Evolutionary conservation across 92 coral and sea anemone genomes (phyloP).

Genomic region (Ricordea florida): DNA sequence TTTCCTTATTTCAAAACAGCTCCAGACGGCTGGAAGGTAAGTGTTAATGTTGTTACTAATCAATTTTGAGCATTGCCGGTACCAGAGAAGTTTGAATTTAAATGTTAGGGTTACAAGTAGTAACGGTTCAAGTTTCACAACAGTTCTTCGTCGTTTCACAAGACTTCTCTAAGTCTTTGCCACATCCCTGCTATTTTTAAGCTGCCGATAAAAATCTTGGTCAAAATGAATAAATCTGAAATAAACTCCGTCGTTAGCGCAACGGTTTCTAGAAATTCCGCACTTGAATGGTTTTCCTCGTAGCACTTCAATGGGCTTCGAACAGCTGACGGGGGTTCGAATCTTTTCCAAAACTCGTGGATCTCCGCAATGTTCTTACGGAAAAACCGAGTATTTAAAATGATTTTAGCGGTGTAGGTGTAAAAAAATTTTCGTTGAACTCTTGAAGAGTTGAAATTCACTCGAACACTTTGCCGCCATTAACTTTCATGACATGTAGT

Average conservation of each 20-base stretch:
- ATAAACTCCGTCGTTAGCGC: constrained; percentile 41
- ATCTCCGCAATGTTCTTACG: background rate
- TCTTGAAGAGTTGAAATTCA: background rate
- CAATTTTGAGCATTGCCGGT: constrained; percentile 54
- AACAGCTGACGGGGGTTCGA: constrained; percentile 83
- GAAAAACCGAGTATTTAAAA: background rate
- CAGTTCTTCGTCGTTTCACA: background rate
- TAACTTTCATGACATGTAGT: constrained; percentile 37
- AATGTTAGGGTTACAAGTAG: constrained; percentile 58
- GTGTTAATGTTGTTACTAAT: constrained; percentile 55
- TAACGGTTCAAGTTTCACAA: constrained; percentile 72
- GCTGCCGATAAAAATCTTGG: constrained; percentile 6
- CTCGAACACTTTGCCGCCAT: constrained; percentile 48
- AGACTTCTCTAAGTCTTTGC: background rate
- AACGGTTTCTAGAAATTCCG: constrained; percentile 85
- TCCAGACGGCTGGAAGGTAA: constrained; percentile 99
- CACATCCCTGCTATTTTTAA: background rate
- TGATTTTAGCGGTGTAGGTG: background rate
- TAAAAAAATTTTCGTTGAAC: background rate
- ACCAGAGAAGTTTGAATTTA: constrained; percentile 84
- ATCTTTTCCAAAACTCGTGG: constrained; percentile 21
- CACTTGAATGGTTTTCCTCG: constrained; percentile 93
- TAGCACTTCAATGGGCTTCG: constrained; percentile 84
- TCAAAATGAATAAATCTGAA: background rate
- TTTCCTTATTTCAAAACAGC: constrained; percentile 99